phyloP scores from a whole-genome alignment of 2,888 invertebrate species.

The Cordylochernes scorpioides region DNA sequence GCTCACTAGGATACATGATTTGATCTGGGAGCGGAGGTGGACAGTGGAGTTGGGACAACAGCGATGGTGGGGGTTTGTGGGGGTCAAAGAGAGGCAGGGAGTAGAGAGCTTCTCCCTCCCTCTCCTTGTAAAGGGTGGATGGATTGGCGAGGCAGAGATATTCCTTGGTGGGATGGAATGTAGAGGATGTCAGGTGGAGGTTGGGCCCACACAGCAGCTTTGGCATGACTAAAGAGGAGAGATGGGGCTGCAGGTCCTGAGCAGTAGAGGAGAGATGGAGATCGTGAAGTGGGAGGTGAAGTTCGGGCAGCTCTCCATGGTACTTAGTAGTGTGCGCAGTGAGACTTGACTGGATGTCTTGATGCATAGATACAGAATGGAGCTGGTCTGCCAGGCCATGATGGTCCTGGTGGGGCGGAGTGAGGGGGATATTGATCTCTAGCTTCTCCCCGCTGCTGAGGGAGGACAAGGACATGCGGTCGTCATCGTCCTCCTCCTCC shows the following conservation, averaged over 20 bases:
- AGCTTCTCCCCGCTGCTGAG: conserved; percentile 63
- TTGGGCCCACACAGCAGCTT: no score
- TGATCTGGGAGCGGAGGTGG: conserved; percentile 9
- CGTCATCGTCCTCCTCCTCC: conserved; percentile 28
- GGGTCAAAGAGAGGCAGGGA: not conserved
- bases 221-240: no score
- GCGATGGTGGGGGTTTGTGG: conserved; percentile 1
- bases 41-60: conserved; percentile 3
- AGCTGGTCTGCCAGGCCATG: no score
- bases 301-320: no score
- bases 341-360: no score
- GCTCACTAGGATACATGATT: conserved; percentile 15
- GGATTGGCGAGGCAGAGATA: no score
- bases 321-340: no score
- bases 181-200: not conserved
- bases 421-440: conserved; percentile 21
- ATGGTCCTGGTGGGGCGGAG: no score
- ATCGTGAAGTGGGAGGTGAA: not conserved
- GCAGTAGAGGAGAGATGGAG: not conserved
- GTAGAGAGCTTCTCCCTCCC: no score
- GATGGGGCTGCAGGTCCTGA: not conserved
- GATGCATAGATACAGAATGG: no score
- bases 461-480: conserved; percentile 52
- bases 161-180: not conserved
- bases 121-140: no score